Percentiles rank a stretch among this genome's conserved stretches.
These are phyloP conservation scores for Holothuria scabra DNA, from an alignment of 53 echinoderm and acorn worm species.

Conservation along the genomic window DNA sequence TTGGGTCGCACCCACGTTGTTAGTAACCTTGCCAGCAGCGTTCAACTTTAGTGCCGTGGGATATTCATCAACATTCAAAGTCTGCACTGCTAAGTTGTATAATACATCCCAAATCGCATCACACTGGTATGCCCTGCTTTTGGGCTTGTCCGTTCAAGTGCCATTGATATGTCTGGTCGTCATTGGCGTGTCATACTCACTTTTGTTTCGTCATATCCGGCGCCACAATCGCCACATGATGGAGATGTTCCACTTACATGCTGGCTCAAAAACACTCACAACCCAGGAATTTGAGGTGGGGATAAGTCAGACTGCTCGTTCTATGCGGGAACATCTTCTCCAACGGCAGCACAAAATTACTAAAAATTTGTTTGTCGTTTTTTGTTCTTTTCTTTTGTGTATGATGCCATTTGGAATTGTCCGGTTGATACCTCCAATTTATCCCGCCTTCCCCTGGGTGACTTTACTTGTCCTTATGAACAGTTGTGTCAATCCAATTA, in stretches of 20 bases:
- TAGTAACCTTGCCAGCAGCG: slow-evolving; percentile 52
- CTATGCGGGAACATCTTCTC: slow-evolving; percentile 10
- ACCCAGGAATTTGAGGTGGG: background rate
- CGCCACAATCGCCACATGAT: slow-evolving; percentile 1
- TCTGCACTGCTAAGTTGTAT: slow-evolving; percentile 37
- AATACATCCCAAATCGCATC: slow-evolving; percentile 41
- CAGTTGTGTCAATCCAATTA: slow-evolving; percentile 17
- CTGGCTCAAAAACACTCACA: background rate
- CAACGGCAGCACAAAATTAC: slow-evolving; percentile 20
- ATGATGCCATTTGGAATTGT: slow-evolving; percentile 6
- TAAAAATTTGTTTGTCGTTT: slow-evolving; percentile 6
- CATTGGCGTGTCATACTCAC: slow-evolving; percentile 58
- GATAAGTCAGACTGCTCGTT: background rate
- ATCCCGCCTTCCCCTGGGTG: slow-evolving; percentile 2
- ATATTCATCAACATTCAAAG: slow-evolving; percentile 49
- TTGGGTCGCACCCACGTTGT: slow-evolving; percentile 56
- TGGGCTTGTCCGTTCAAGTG: slow-evolving; percentile 37
- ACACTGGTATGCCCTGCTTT: slow-evolving; percentile 17
- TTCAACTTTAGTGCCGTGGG: slow-evolving; percentile 56
- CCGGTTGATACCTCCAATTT: background rate
- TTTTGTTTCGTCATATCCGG: slow-evolving; percentile 34
- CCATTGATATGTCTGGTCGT: slow-evolving; percentile 45
- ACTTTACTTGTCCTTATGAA: slow-evolving; percentile 2
- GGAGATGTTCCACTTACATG: background rate
- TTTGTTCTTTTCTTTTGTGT: slow-evolving; percentile 20